phyloP scores from a whole-genome alignment of 2,797 vertebrate species.

The Neoniphon sammara region DNA sequence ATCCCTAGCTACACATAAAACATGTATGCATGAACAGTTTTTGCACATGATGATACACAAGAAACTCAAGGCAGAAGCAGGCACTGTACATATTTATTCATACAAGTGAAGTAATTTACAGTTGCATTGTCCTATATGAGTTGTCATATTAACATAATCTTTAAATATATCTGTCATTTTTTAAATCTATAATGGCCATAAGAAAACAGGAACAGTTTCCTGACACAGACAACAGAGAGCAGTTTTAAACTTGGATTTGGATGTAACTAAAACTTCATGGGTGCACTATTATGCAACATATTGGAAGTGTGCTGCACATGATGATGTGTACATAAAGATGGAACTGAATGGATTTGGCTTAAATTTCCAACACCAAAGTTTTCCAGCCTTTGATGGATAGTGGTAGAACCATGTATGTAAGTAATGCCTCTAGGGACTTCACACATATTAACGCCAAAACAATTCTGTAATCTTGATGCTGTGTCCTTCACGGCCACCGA shows the following conservation, averaged over 20 bases:
- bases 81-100: constrained; percentile 55
- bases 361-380: background rate
- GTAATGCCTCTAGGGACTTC: background rate
- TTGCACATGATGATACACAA: no score
- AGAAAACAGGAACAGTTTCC: background rate
- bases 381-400: background rate
- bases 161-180: constrained; percentile 1
- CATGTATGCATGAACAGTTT: no score
- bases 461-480: background rate
- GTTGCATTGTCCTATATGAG: background rate
- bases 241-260: no score
- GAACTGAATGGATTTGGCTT: background rate
- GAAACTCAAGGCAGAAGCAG: background rate
- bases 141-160: background rate
- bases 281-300: background rate
- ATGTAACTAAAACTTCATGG: background rate
- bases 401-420: background rate
- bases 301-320: background rate
- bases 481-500: background rate
- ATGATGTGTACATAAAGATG: background rate
- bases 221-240: background rate
- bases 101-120: background rate
- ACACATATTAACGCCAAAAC: background rate
- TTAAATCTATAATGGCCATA: background rate
- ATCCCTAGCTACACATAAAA: no score